phyloP scores from a whole-genome alignment of 2,888 invertebrate species.

The Masnerella sp. region DNA sequence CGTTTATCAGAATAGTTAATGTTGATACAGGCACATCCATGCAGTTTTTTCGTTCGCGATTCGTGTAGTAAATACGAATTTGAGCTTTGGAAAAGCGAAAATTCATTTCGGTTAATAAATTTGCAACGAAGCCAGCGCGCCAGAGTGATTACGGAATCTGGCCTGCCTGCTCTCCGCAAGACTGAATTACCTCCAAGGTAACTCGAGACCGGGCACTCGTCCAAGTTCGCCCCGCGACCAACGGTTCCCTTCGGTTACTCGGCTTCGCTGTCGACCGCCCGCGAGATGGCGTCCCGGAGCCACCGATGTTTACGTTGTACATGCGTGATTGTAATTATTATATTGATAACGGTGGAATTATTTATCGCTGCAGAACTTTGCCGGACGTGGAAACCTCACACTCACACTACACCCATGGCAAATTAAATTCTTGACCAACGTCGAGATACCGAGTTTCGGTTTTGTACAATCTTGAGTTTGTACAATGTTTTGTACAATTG shows the following conservation, averaged over 20 bases:
- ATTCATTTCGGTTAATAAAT: too few relatives aligned
- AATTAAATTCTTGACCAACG: constrained; percentile 52
- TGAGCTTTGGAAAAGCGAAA: too few relatives aligned
- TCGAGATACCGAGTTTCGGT: too few relatives aligned
- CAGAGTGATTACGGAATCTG: too few relatives aligned
- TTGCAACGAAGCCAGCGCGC: too few relatives aligned
- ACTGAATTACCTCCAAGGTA: constrained; percentile 67
- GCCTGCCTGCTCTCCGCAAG: constrained; percentile 63
- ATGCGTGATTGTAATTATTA: constrained; percentile 18
- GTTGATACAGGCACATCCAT: too few relatives aligned
- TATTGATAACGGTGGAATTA: constrained; percentile 21
- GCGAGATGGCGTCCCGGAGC: constrained; percentile 17
- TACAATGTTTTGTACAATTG: not conserved
- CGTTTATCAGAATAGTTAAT: too few relatives aligned
- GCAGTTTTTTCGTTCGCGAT: too few relatives aligned
- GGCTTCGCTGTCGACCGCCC: not conserved
- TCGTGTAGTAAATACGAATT: too few relatives aligned
- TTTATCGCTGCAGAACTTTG: constrained; percentile 34
- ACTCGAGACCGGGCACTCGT: constrained; percentile 61
- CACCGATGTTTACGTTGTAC: constrained; percentile 6
- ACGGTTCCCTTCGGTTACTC: constrained; percentile 24
- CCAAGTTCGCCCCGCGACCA: constrained; percentile 55
- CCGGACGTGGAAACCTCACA: constrained; percentile 46
- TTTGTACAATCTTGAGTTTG: not conserved
- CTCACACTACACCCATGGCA: constrained; percentile 48